Conservation (phyloP, 2,888 invertebrate species). For the Desoria tigrina region DNA sequence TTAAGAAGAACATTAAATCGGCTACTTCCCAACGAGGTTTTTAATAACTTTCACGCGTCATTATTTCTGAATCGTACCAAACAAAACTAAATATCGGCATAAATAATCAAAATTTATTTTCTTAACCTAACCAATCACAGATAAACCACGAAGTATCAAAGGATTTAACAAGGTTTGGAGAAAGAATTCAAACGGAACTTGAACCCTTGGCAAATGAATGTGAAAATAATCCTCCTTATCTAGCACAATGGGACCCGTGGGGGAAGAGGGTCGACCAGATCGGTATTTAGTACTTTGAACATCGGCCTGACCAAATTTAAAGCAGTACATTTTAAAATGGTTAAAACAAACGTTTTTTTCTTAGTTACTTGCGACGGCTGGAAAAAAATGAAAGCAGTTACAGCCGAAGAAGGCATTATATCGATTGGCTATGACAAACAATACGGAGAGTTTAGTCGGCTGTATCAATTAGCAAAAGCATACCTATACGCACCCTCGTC, state of each 20-base stretch:
- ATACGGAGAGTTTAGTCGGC: slow-evolving; percentile 56
- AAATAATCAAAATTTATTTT: too few relatives aligned
- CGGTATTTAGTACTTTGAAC: slow-evolving; percentile 46
- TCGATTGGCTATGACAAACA: slow-evolving; percentile 60
- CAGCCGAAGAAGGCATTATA: slow-evolving; percentile 63
- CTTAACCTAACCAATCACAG: too few relatives aligned
- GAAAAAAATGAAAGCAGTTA: slow-evolving; percentile 60
- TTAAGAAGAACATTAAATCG: slow-evolving; percentile 56
- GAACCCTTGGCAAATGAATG: slow-evolving; percentile 58
- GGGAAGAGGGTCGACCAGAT: slow-evolving; percentile 60
- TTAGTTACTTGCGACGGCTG: slow-evolving; percentile 60
- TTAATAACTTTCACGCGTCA: not conserved
- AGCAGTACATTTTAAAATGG: too few relatives aligned
- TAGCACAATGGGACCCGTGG: slow-evolving; percentile 61
- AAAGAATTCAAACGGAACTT: slow-evolving; percentile 59
- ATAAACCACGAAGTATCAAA: slow-evolving; percentile 53
- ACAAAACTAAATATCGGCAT: too few relatives aligned
- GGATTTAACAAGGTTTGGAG: slow-evolving; percentile 61
- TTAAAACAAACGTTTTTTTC: slow-evolving; percentile 2
- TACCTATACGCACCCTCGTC: slow-evolving; percentile 61
- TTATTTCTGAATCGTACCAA: not conserved
- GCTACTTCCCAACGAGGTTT: slow-evolving; percentile 55
- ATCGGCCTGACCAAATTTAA: too few relatives aligned
- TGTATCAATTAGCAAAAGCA: slow-evolving; percentile 61
- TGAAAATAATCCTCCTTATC: slow-evolving; percentile 59